Base-by-base conservation (phyloP, 30 jellyfish, hydroid and myxozoan genomes). In the Pseudorhiza aurosa region DNA sequence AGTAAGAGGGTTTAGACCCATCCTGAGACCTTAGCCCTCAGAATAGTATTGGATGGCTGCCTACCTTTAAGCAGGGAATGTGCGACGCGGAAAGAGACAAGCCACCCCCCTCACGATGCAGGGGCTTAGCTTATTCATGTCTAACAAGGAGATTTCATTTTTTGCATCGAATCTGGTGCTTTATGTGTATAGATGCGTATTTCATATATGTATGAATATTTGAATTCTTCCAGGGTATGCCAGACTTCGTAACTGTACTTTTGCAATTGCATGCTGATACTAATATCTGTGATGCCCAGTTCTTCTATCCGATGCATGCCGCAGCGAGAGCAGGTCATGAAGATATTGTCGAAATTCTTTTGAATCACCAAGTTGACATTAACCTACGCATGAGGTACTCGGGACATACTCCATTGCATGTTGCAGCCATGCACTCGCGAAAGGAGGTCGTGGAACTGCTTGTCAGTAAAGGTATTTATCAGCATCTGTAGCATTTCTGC, bases 251-350 rank as follows among this genome's bases (percentile, higher is more conserved):
- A 8, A 37, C 53, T 32, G 72, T 75, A 25, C 89, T 89, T 6
- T 73, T 89, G 76, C 58, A 67, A 25, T 81, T 75, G 58, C 70
- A 74, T 44, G 97, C 97, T 27, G 85, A 89, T 50, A 85, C 93
- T 3, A 72, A 29, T 33, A 22, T 74, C 31, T 30, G 50, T 8
- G 94, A 89, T 42, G 77, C 82, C 27, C 85, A 69, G 33, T 76
- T 86, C 6, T 29, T 56, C 26, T 32, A 80, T 8, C 96, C 96
- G 14, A 44, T 89, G 19, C 97, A 89, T 60, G 75, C 81, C 18
- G 97, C 97, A 35, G 96, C 97, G 27, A 43, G 74, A 35, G 85
- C 85, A 40, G 97, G 97, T 43, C 92, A 82, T 39, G 89, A 39
- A 15, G 88, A 89, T 18, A 75, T 82, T 31, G 86, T 82, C 4